Evolutionary conservation across 2,113 vertebrate genomes (phyloP).

Genomic region (Thamnaconus septentrionalis): DNA sequence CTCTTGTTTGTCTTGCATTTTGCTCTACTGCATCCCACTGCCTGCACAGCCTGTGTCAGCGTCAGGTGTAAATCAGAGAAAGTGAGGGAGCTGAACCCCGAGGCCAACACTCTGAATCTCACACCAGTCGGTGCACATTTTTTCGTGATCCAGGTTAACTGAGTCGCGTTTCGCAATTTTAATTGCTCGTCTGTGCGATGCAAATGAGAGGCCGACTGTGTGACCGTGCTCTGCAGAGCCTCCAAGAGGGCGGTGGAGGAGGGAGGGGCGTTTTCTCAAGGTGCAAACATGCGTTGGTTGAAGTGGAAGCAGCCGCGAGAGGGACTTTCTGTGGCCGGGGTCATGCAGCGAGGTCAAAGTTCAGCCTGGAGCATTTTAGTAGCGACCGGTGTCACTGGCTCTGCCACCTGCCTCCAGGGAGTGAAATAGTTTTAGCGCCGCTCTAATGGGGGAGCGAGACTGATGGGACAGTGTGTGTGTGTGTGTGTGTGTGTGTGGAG

Average conservation of each 20-base stretch:
- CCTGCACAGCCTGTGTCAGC: neutral
- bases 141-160: neutral
- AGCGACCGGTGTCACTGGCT: slow-evolving; percentile 12
- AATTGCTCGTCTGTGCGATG: neutral
- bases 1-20: neutral
- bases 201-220: no score
- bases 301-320: no score
- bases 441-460: neutral
- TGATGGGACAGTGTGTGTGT: neutral
- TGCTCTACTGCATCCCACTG: neutral
- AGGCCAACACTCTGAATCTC: slow-evolving; percentile 10
- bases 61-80: neutral
- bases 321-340: no score
- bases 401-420: neutral
- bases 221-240: no score
- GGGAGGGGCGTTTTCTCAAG: no score
- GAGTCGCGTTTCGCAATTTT: slow-evolving; percentile 3
- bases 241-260: no score
- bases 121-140: slow-evolving; percentile 11
- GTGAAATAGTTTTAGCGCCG: neutral
- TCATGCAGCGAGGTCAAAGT: neutral
- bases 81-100: slow-evolving; percentile 12
- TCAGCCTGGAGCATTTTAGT: slow-evolving; percentile 9
- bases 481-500: neutral
- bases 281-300: no score